Base-by-base conservation (phyloP, 2,113 vertebrate genomes). In the Microtus ochrogaster region DNA sequence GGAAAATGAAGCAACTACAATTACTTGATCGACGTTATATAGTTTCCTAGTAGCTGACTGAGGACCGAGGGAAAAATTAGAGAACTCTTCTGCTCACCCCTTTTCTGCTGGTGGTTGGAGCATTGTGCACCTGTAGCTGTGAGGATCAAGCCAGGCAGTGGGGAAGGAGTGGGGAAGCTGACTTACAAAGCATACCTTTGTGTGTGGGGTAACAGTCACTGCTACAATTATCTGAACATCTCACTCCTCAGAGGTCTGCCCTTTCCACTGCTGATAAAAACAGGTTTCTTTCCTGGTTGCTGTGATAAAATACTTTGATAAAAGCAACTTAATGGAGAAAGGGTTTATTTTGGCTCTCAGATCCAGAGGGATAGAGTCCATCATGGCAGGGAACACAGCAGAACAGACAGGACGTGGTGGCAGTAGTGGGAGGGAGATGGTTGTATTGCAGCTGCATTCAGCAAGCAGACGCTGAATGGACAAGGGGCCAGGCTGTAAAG, bases 191-290 rank as follows among this genome's bases (percentile, higher is more conserved):
- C 81, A 21, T 33, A 41, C 74, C 91, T 96, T 36, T 82, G 36
- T 58, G 58, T 92, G 82, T 86, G 77, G 68, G 47, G 26, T 68
- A 81, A 68, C 6, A 63, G 74, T 21, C 49, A 76, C 17, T 95
- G 16, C 73, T 93, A 63, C 28, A 77, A 63, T 65, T 63, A 39
- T 73, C 94, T 86, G 89, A 91, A 78, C 66, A 81, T 89, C 72
- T 85, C 13, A 55, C 77, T 86, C 86, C 55, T 0, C 5, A 87
- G 63, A 85, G 82, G 24, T 66, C 61, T 95, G 39, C 36, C 52
- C 61, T 95, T 97, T 94, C 49, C 36, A 93, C 39, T 89, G 19
- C 55, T 95, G 86, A 72, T 94, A 93, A 94, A 92, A 95, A 77
- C 1, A 94, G 86, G 81, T 68, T 65, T 63, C 82, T 65, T 84